Evolutionary conservation across 2,797 vertebrate genomes (phyloP).

Genomic region (Amblyopsis hoosieri): DNA sequence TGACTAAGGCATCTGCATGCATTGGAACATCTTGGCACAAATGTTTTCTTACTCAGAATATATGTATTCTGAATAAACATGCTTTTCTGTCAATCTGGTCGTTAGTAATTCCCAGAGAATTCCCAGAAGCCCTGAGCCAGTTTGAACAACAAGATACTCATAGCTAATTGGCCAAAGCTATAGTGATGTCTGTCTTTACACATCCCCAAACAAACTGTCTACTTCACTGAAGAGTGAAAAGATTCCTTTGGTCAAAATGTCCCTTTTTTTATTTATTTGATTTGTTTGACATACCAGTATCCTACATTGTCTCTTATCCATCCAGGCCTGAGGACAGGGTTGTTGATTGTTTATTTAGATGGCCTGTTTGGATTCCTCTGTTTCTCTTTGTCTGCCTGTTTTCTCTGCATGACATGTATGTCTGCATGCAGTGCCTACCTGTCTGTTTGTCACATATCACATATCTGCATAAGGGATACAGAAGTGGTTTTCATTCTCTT

Average conservation of each 20-base stretch:
- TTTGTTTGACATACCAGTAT: constrained; percentile 51
- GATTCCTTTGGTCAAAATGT: constrained; percentile 53
- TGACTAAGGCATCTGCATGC: background rate
- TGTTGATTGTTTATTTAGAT: constrained; percentile 56
- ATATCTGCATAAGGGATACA: constrained; percentile 76
- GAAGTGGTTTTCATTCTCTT: too few species aligned
- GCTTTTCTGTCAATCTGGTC: constrained; percentile 35
- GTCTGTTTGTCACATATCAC: constrained; percentile 66
- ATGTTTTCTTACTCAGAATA: constrained; percentile 11
- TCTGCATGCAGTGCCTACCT: constrained; percentile 71
- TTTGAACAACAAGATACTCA: constrained; percentile 40
- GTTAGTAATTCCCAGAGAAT: constrained; percentile 26
- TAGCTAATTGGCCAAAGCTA: constrained; percentile 47
- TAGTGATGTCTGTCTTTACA: constrained; percentile 42
- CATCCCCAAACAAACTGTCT: constrained; percentile 59
- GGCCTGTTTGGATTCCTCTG: constrained; percentile 49
- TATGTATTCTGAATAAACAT: constrained; percentile 5
- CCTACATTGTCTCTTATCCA: constrained; percentile 21
- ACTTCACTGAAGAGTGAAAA: constrained; percentile 27
- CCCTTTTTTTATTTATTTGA: constrained; percentile 47
- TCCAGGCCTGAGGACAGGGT: constrained; percentile 46
- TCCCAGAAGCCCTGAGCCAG: constrained; percentile 66
- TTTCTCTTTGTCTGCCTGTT: constrained; percentile 36
- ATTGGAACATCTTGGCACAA: constrained; percentile 14
- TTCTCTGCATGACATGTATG: constrained; percentile 74